Evolutionary conservation across 2,888 invertebrate genomes (phyloP).

Genomic region (Malthinus flaveolus): DNA sequence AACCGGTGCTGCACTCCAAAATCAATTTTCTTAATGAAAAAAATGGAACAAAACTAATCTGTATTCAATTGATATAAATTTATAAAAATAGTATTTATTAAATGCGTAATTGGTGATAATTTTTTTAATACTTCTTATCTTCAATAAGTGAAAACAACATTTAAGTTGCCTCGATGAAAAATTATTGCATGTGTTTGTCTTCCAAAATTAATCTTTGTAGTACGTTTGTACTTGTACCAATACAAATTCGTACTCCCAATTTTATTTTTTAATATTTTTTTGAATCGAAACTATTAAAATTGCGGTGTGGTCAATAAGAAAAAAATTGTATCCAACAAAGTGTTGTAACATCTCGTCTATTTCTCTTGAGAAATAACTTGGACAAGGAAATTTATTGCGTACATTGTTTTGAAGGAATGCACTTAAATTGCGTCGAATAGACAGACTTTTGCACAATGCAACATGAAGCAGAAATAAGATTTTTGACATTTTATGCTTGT

Average conservation of each 20-base stretch:
- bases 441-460: conserved; percentile 4
- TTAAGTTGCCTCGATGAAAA: conserved; percentile 1
- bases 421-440: conserved; percentile 18
- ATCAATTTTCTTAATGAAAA: no score
- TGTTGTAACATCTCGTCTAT: conserved; percentile 20
- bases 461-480: conserved; percentile 8
- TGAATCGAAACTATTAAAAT: not conserved
- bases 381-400: conserved; percentile 24
- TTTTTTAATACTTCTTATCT: conserved; percentile 6
- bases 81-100: conserved; percentile 1
- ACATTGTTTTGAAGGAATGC: conserved; percentile 28
- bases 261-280: not conserved
- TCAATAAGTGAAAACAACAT: conserved; percentile 1
- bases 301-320: not conserved
- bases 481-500: conserved; percentile 8
- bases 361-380: conserved; percentile 25
- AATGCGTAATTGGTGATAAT: conserved; percentile 19
- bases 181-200: not conserved
- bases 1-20: no score
- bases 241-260: not conserved
- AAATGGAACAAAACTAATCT: no score
- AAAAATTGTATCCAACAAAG: conserved; percentile 12
- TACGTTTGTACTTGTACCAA: no score
- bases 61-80: no score
- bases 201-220: not conserved